Base-by-base conservation (phyloP, 1,140 invertebrate genomes). In the Drosophila virilis region DNA sequence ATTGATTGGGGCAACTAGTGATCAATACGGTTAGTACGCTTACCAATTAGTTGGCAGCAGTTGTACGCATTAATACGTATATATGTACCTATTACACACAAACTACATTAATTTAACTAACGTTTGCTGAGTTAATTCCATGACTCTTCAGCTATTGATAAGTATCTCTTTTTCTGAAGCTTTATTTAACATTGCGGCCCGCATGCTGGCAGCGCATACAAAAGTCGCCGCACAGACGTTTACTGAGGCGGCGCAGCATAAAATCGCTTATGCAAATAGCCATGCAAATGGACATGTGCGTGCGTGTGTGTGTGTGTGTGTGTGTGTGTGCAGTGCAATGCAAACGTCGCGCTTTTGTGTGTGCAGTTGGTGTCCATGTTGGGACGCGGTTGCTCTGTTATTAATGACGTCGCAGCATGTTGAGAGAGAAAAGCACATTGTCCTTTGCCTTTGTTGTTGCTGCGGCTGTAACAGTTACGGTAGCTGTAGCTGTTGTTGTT, bases 251-350 rank as follows among this genome's bases (percentile, higher is more conserved):
- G 76, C 68, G 69, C 76, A 74, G 73, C 83, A 83, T 81, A 83
- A 88, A 88, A 89, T 88, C 83, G 69, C 78, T 89, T 88, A 88
- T 86, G 83, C 80, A 86, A 86, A 86, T 86, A 86, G 66, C 35
- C 50, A 43, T 50, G 58, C 51, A 64, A 59, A 67, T 60, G 55
- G 78, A 66, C 43, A 50, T 32, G n/a, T 50, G 58, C 33, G 37
- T 38, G 57, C n/a, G 43, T 33, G 33, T 37, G 15, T 37, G 12
- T 67, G 40, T 58, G 58, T 76, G 35, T 69, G 51, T 45, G 73
- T 52, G n/a, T n/a, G n/a, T n/a, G n/a, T n/a, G n/a, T 74, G 58
- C 62, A 71, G 66, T 71, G 55, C 57, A 71, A 61, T 65, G 64
- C 73, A 74, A 45, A 22, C 48, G 38, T 22, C 40, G 15, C 15